phyloP scores from a whole-genome alignment of 2,888 invertebrate genomes.

The Antheraea yamamai region DNA sequence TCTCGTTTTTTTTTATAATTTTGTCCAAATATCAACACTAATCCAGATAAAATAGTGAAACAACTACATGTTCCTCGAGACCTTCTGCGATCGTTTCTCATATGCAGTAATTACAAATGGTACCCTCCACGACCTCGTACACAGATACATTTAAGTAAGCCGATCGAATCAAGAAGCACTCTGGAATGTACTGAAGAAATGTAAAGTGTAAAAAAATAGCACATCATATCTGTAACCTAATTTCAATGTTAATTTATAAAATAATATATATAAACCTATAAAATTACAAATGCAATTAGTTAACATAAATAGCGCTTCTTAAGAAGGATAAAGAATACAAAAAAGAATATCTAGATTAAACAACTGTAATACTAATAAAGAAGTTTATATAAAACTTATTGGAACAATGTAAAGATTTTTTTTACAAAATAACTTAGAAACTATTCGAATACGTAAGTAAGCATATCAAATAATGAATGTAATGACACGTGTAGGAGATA shows the following conservation, averaged over 20 bases:
- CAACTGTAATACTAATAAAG: background rate
- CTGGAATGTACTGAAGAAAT: slow-evolving; percentile 20
- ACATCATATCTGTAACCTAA: background rate
- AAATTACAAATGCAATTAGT: background rate
- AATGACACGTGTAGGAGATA: background rate
- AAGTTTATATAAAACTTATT: background rate
- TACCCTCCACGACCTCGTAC: slow-evolving; percentile 4
- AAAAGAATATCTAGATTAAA: background rate
- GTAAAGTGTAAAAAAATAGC: slow-evolving; percentile 8
- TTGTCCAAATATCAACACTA: too few relatives aligned
- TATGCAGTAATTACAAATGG: background rate
- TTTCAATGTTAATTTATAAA: background rate
- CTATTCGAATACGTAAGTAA: slow-evolving; percentile 5
- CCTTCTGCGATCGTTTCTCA: background rate
- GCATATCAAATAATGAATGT: background rate
- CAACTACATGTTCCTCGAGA: too few relatives aligned
- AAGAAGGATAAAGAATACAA: background rate
- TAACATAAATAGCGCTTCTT: background rate
- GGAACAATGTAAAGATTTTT: background rate
- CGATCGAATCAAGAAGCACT: slow-evolving; percentile 23
- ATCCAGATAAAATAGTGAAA: too few relatives aligned
- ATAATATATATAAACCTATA: background rate
- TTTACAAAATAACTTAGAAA: slow-evolving; percentile 7
- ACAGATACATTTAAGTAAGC: slow-evolving; percentile 14
- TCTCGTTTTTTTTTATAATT: background rate